A percentile compares a stretch with the other conserved stretches of the same genome.
Conservation (phyloP, 2,113 vertebrate genomes). For the Elanus axillaris region DNA sequence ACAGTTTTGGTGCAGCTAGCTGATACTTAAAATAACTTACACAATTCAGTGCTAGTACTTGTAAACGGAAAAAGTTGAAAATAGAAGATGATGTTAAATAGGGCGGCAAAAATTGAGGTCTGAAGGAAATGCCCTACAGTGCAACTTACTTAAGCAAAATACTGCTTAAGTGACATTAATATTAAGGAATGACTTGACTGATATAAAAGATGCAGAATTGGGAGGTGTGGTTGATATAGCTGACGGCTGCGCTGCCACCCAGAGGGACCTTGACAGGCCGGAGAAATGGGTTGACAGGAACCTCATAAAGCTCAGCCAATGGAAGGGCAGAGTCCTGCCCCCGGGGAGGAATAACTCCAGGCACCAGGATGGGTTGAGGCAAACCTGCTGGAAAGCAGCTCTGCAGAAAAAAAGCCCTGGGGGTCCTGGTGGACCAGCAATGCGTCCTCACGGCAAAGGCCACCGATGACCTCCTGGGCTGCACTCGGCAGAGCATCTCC, state of each 20-base stretch:
- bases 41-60: neutral
- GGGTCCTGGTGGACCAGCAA: neutral
- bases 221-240: neutral
- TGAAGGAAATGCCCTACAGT: neutral
- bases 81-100: neutral
- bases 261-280: neutral
- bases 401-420: neutral
- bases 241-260: neutral
- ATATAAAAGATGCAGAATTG: neutral
- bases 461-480: neutral
- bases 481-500: too few species aligned
- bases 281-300: neutral
- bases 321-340: neutral
- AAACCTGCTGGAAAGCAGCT: neutral
- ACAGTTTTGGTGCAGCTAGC: neutral
- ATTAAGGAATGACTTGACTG: neutral
- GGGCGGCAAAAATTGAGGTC: neutral
- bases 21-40: neutral
- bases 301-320: neutral
- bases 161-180: neutral
- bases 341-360: neutral
- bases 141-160: neutral
- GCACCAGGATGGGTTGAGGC: accelerated
- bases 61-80: neutral
- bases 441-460: neutral